Evolutionary conservation across 2,113 vertebrate genomes (phyloP).

Genomic region (Platysternon megacephalum): DNA sequence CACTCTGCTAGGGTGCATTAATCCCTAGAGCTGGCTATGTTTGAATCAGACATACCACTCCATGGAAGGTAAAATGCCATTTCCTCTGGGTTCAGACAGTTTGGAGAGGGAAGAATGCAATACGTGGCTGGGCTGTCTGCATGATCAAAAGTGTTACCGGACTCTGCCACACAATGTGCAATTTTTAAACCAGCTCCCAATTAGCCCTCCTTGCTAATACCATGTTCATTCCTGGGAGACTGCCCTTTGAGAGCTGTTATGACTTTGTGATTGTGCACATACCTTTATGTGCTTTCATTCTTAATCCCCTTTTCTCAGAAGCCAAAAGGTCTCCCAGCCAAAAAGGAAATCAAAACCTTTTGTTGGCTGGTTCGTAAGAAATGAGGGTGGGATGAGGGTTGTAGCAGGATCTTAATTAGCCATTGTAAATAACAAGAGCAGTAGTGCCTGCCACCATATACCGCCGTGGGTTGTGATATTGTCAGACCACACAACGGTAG

Average conservation of each 20-base stretch:
- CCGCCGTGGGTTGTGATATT: slow-evolving; percentile 77
- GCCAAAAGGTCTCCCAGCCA: slow-evolving; percentile 80
- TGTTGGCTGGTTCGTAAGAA: slow-evolving; percentile 77
- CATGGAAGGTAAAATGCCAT: slow-evolving; percentile 51
- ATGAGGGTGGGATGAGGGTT: slow-evolving; percentile 77
- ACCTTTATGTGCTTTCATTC: slow-evolving; percentile 79
- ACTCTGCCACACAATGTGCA: slow-evolving; percentile 69
- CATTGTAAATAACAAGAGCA: slow-evolving; percentile 78
- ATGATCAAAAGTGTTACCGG: slow-evolving; percentile 76
- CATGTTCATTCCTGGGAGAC: slow-evolving; percentile 74
- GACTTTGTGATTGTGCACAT: slow-evolving; percentile 78
- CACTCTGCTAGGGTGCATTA: neutral
- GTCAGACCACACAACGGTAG: slow-evolving; percentile 79
- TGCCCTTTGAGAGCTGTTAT: slow-evolving; percentile 74
- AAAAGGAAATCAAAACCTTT: slow-evolving; percentile 81
- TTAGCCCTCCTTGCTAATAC: slow-evolving; percentile 72
- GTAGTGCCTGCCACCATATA: slow-evolving; percentile 77
- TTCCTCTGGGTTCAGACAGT: slow-evolving; percentile 64
- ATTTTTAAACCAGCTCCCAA: slow-evolving; percentile 73
- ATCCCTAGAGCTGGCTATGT: neutral
- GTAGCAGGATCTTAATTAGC: slow-evolving; percentile 80
- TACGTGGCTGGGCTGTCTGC: slow-evolving; percentile 73
- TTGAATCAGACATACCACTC: slow-evolving; percentile 12
- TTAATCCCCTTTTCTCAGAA: slow-evolving; percentile 78
- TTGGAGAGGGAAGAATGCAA: slow-evolving; percentile 73